phyloP scores from a whole-genome alignment of 2,797 vertebrate species.

The Cygnus olor region DNA sequence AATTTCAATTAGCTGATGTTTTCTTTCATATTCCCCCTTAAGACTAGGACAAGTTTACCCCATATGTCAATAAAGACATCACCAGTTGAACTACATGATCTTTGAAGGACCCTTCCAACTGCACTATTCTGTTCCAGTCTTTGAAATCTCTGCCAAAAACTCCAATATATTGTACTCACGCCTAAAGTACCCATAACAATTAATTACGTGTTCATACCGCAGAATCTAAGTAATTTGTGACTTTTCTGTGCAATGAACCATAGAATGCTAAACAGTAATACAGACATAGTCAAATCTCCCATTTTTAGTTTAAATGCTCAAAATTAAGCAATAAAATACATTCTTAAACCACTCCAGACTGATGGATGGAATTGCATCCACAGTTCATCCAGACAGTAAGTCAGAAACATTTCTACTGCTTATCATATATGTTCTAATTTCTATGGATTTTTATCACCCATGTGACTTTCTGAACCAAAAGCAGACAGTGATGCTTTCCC shows the following conservation, averaged over 20 bases:
- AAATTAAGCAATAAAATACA: background rate
- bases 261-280: background rate
- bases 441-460: background rate
- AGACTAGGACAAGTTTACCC: background rate
- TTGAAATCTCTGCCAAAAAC: background rate
- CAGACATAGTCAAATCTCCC: background rate
- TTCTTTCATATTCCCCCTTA: background rate
- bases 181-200: background rate
- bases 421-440: background rate
- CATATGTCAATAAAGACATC: background rate
- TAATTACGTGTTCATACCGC: background rate
- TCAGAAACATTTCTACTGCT: background rate
- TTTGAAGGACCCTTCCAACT: background rate
- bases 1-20: background rate
- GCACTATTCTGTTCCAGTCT: no score
- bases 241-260: background rate
- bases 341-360: background rate
- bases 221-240: background rate
- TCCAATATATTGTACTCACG: background rate
- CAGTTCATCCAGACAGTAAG: background rate
- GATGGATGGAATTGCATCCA: background rate
- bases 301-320: background rate
- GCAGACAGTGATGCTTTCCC: background rate
- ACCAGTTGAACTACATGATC: background rate
- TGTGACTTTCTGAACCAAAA: background rate